These are phyloP conservation scores for Halcyon badia DNA, from an alignment of 2,797 vertebrate genomes.

Conservation along the genomic window DNA sequence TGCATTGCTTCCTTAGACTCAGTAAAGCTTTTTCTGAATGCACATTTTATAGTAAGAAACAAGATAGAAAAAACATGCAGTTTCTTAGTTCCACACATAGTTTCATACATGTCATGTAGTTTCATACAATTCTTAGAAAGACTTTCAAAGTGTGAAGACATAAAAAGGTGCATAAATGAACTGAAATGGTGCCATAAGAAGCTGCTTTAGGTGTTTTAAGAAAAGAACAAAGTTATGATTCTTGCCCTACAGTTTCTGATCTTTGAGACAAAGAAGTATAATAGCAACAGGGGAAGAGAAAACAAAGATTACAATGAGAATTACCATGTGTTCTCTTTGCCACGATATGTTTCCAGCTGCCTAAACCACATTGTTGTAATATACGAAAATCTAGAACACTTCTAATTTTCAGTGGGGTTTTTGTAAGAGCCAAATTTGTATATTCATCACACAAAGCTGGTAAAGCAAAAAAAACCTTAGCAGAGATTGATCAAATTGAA, in stretches of 20 bases:
- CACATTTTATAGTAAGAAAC: background rate
- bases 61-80: fast-evolving
- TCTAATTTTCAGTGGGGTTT: background rate
- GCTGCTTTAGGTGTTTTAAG: background rate
- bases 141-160: background rate
- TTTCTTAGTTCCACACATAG: background rate
- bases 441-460: background rate
- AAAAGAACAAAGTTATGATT: background rate
- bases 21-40: background rate
- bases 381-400: background rate
- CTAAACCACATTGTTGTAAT: background rate
- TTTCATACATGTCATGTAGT: too few species aligned
- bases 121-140: background rate
- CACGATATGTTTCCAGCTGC: background rate
- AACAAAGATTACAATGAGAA: background rate
- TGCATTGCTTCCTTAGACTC: background rate
- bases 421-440: background rate
- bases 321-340: background rate
- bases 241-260: background rate
- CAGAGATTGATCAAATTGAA: background rate
- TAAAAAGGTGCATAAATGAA: background rate
- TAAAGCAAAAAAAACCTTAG: background rate
- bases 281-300: background rate
- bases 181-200: background rate
- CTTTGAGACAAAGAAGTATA: background rate